These are phyloP conservation scores for Peucedramus taeniatus DNA, from an alignment of 2,113 vertebrate genomes.

Conservation along the genomic window DNA sequence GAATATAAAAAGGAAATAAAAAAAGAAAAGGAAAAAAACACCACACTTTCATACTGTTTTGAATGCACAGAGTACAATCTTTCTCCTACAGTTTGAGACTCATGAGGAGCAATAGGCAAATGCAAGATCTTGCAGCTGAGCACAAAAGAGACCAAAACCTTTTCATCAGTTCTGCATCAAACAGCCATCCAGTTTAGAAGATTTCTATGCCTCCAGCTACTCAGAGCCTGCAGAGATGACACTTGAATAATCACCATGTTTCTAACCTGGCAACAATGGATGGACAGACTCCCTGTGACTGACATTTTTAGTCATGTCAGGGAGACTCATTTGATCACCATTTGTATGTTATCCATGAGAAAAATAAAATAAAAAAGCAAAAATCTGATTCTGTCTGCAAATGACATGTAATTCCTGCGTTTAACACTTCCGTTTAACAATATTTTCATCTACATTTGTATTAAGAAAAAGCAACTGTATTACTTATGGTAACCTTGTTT, in stretches of 20 bases:
- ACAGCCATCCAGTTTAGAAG: background rate
- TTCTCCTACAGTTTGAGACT: background rate
- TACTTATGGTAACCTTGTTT: background rate
- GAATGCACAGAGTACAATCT: background rate
- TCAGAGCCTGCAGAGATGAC: background rate
- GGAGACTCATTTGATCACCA: background rate
- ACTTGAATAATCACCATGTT: background rate
- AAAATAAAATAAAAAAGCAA: background rate
- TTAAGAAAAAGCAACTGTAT: background rate
- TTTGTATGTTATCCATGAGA: background rate
- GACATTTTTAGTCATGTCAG: background rate
- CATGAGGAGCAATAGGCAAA: fast-evolving
- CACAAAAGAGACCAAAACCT: background rate
- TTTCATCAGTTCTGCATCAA: background rate
- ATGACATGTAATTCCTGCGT: background rate
- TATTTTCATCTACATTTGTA: background rate
- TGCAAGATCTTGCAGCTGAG: background rate
- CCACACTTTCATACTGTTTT: background rate
- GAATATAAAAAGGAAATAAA: background rate
- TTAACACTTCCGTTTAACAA: background rate
- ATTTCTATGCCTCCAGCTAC: background rate
- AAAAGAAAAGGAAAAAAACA: background rate
- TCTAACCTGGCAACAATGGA: background rate
- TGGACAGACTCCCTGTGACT: background rate
- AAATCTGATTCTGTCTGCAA: background rate